Evolutionary conservation across 2,113 vertebrate genomes (phyloP).

Genomic region (Camelus bactrianus): DNA sequence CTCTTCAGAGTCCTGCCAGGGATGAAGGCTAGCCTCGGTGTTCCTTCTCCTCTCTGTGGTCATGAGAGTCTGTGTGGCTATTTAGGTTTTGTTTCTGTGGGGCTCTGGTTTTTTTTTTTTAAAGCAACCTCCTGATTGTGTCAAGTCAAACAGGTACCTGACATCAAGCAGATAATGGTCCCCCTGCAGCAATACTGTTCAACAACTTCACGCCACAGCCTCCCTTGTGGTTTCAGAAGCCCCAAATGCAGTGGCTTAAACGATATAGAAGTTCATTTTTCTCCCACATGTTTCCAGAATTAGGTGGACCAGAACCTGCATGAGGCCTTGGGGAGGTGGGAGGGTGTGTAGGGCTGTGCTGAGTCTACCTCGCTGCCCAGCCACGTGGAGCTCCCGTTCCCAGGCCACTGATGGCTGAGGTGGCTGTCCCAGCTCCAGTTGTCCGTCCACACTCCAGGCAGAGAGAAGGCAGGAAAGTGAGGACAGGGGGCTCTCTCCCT

Average conservation of each 20-base stretch:
- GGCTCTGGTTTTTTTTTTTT: not conserved
- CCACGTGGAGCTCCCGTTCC: accelerated
- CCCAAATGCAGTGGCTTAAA: not conserved
- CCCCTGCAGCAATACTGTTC: not conserved
- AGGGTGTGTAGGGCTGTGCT: not conserved
- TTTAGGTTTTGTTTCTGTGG: not conserved
- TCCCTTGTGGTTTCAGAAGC: not conserved
- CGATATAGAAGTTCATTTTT: not conserved
- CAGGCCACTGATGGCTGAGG: not conserved
- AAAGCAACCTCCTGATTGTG: not conserved
- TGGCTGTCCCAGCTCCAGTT: not conserved
- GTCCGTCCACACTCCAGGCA: not conserved
- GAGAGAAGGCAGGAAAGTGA: not conserved
- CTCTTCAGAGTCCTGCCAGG: not conserved
- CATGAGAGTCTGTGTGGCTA: not conserved
- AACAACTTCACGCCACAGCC: not conserved
- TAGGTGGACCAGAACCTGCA: not conserved
- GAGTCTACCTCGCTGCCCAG: not conserved
- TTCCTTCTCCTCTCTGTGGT: not conserved
- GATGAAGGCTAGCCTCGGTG: accelerated
- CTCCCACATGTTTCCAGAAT: not conserved
- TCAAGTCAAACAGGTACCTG: not conserved
- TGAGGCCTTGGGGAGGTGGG: not conserved
- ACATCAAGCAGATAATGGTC: accelerated
- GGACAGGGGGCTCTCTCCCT: not conserved